These are phyloP conservation scores for Azemiops feae DNA, from an alignment of 2,113 vertebrate genomes.

Conservation along the genomic window DNA sequence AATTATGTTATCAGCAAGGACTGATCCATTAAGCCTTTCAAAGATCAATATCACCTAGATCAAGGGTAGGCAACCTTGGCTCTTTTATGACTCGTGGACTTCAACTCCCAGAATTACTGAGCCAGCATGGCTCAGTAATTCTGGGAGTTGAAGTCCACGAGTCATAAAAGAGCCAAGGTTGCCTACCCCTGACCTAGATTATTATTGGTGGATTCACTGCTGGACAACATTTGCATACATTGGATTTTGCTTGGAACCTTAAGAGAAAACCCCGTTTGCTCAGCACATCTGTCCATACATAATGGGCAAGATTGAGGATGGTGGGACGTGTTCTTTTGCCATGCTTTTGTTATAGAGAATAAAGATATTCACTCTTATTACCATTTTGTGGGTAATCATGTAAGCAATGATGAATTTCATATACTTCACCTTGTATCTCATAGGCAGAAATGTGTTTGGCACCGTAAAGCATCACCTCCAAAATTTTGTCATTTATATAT, in stretches of 20 bases:
- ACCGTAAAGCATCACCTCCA: background rate
- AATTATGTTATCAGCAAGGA: constrained; percentile 8
- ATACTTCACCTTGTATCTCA: background rate
- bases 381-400: background rate
- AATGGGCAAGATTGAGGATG: background rate
- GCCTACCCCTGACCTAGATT: too few species aligned
- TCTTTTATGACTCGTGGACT: too few species aligned
- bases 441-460: background rate
- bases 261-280: background rate
- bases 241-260: background rate
- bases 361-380: background rate
- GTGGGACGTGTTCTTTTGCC: background rate
- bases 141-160: too few species aligned
- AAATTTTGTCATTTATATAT: background rate
- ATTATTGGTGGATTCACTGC: background rate
- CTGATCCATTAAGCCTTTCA: constrained; percentile 12
- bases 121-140: too few species aligned
- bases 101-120: too few species aligned
- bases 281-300: background rate
- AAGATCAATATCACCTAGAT: constrained; percentile 1
- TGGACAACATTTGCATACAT: background rate
- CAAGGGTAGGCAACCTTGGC: too few species aligned
- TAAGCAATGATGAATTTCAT: background rate
- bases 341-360: background rate
- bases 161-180: too few species aligned